A percentile compares a stretch with the other conserved stretches of the same genome.
Conservation (phyloP, 2,113 vertebrate genomes). For the Morone saxatilis region DNA sequence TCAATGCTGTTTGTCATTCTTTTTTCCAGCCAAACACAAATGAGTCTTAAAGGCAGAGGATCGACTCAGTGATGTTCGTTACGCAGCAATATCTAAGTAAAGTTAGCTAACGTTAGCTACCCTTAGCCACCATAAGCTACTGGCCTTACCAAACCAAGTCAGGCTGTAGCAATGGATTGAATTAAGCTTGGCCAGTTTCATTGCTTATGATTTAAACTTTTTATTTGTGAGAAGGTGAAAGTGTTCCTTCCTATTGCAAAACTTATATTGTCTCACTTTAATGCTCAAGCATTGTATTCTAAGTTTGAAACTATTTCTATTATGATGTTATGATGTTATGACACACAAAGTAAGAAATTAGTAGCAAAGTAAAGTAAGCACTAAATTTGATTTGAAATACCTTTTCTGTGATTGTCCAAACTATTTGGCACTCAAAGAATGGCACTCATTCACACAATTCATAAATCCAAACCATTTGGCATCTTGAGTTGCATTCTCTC, state of each 20-base stretch:
- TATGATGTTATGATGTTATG: not conserved
- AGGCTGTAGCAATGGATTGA: not conserved
- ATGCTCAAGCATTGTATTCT: not conserved
- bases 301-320: not conserved
- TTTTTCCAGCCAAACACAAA: not conserved
- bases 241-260: not conserved
- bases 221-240: not conserved
- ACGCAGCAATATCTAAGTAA: not conserved
- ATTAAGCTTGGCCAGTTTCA: not conserved
- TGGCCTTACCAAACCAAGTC: not conserved
- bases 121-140: not conserved
- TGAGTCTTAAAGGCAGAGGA: not conserved
- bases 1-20: conserved; percentile 20
- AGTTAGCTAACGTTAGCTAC: not conserved
- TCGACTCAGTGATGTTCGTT: not conserved
- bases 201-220: not conserved
- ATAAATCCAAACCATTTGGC: not conserved
- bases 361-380: not conserved
- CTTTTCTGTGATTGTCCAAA: not conserved
- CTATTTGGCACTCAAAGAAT: not conserved
- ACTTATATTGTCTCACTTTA: not conserved
- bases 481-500: not conserved
- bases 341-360: not conserved
- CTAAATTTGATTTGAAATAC: not conserved
- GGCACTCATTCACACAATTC: not conserved